Base-by-base conservation (phyloP, 2,888 invertebrate genomes). In the Tryphoninae sp. region DNA sequence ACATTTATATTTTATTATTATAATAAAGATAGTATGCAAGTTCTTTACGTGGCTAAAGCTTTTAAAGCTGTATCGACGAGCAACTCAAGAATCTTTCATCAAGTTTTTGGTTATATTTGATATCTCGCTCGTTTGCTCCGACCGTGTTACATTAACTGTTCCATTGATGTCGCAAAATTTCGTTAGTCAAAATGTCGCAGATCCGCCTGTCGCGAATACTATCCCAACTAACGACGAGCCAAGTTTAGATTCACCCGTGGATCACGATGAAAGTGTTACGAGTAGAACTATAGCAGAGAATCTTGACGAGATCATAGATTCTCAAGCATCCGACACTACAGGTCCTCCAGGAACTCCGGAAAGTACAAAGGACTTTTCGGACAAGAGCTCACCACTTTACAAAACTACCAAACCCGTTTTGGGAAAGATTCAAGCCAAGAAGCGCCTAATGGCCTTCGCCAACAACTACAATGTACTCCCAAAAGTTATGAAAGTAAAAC, bases 391-490 rank as follows among this genome's bases (percentile, higher is more conserved):
- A 16, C 76, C 82, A 0, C 64, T 55, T 11, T 83, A 87, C 23
- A 89, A 89, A 75, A 89, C 89, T 76, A 83, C 87, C 13, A 92
- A 92, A 77, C 92, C 92, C 6, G 92, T 92, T 1, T 85, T 92
- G 77, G 92, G 92, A 22, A 92, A 91, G 86, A 84, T 90, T 26
- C 91, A 92, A 84, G 92, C 92, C 0, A 92, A 92, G 82, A 91
- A 92, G 67, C 86, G 92, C 61, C 86, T 92, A 19, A 91, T 92
- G 92, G 92, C 92, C 72, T 92, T 92, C 83, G 92, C 90, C 6
- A 92, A 91, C 83, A 90, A 90, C 69, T 91, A 90, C 65, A 89
- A 87, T 73, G 84, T 88, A 8, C 73, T 88, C 51, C 84, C 89
- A 33, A 90, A 90, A 86, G 82, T 88, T 61, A 84, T 87, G 51